A percentile compares a stretch with the other conserved stretches of the same genome.
Evolutionary conservation across 2,113 vertebrate species (phyloP).

Genomic region (Etheostoma cragini): DNA sequence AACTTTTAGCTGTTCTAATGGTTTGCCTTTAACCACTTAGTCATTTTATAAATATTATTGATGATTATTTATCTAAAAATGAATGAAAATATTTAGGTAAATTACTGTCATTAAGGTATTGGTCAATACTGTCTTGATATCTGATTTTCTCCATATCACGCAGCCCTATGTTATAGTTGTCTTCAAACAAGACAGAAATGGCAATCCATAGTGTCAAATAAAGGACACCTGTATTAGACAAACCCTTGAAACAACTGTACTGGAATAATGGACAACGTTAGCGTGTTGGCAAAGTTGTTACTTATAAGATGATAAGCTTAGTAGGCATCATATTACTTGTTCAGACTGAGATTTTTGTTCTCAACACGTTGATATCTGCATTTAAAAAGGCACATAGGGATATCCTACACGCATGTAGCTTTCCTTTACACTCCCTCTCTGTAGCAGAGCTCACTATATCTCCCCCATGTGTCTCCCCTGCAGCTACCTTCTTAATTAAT

Average conservation of each 20-base stretch:
- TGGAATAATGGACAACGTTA: background rate
- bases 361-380: background rate
- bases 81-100: no score
- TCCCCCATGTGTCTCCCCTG: constrained; percentile 15
- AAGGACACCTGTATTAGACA: background rate
- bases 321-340: background rate
- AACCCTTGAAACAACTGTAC: background rate
- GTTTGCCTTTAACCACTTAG: no score
- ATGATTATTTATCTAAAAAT: no score
- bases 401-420: background rate
- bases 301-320: background rate
- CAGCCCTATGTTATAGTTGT: background rate
- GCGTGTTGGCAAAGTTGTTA: background rate
- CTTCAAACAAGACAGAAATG: background rate
- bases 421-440: background rate
- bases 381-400: background rate
- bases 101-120: no score
- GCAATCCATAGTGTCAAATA: background rate
- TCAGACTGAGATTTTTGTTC: background rate
- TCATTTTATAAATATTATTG: no score
- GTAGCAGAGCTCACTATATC: constrained; percentile 51
- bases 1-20: no score
- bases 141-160: no score
- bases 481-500: constrained; percentile 67
- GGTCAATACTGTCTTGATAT: no score